A percentile compares a stretch with the other conserved stretches of the same genome.
Evolutionary conservation across 1,140 invertebrate species (phyloP).

Genomic region (Hyposmocoma kahamanoa): DNA sequence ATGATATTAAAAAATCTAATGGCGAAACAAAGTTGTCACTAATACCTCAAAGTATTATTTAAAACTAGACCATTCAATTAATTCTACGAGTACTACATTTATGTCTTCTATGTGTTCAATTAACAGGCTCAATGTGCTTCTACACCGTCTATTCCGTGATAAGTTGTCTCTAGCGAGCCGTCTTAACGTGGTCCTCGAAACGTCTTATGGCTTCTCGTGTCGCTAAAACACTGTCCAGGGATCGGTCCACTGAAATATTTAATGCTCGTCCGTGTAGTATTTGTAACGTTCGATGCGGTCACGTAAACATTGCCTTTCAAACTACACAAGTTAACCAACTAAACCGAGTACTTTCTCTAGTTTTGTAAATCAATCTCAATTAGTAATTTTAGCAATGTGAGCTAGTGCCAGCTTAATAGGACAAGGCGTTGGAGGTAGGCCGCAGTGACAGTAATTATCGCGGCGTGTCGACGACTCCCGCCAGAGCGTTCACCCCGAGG

Average conservation of each 20-base stretch:
- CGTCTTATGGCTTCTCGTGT: constrained; percentile 20
- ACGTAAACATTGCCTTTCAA: constrained; percentile 27
- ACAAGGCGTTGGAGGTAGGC: constrained; percentile 38
- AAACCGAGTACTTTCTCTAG: too few species aligned
- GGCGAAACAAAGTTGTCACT: too few species aligned
- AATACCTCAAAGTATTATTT: too few species aligned
- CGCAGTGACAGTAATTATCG: constrained; percentile 61
- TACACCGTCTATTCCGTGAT: neutral
- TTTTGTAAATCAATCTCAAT: too few species aligned
- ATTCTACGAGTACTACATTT: too few species aligned
- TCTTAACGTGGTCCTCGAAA: constrained; percentile 28
- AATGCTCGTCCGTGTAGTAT: constrained; percentile 23
- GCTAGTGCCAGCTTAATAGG: constrained; percentile 16
- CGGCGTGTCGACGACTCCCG: constrained; percentile 53
- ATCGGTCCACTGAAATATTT: constrained; percentile 43
- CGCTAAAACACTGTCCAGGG: constrained; percentile 29
- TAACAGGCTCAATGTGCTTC: too few species aligned
- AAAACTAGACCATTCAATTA: too few species aligned
- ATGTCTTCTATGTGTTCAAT: too few species aligned
- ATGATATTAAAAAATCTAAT: too few species aligned
- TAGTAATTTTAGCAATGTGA: neutral
- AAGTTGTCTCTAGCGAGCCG: constrained; percentile 6
- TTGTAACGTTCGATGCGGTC: constrained; percentile 12
- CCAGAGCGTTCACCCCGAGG: constrained; percentile 58
- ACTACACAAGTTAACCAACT: too few species aligned